These are phyloP conservation scores for Leucophora obtusa DNA, from an alignment of 2,888 invertebrate genomes.

Conservation along the genomic window DNA sequence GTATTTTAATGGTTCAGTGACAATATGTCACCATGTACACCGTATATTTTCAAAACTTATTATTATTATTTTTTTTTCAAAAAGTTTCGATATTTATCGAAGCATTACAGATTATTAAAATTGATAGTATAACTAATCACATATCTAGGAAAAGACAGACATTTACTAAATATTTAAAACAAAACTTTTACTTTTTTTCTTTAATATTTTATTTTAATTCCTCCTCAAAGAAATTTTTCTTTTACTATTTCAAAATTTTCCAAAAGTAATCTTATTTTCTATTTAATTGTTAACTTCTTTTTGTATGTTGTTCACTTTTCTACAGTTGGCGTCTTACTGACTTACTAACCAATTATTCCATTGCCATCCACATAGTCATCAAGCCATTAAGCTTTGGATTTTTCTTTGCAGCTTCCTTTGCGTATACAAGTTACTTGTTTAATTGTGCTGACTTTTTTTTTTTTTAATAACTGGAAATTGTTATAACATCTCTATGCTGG, in stretches of 20 bases:
- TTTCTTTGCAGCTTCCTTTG: slow-evolving; percentile 51
- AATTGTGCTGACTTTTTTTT: neutral
- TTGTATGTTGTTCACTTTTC: slow-evolving; percentile 46
- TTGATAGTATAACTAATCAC: slow-evolving; percentile 69
- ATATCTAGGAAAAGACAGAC: slow-evolving; percentile 45
- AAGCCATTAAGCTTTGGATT: slow-evolving; percentile 15
- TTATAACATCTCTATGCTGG: slow-evolving; percentile 24
- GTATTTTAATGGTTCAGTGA: slow-evolving; percentile 71
- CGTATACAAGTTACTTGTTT: neutral
- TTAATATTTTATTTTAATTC: no score
- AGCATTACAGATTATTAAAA: slow-evolving; percentile 71
- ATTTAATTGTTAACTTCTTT: slow-evolving; percentile 12
- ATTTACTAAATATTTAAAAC: neutral
- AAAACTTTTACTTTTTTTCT: no score
- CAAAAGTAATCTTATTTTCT: slow-evolving; percentile 8
- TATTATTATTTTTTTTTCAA: neutral
- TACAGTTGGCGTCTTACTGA: slow-evolving; percentile 30
- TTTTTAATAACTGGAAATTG: neutral
- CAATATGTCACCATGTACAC: slow-evolving; percentile 64
- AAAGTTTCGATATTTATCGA: slow-evolving; percentile 71
- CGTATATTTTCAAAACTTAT: neutral
- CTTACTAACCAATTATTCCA: slow-evolving; percentile 29
- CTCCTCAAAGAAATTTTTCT: neutral
- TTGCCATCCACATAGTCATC: slow-evolving; percentile 1
- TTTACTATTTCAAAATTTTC: slow-evolving; percentile 26